These are phyloP conservation scores for Ptilorrhoa leucosticta DNA, from an alignment of 2,113 vertebrate genomes.

Conservation along the genomic window DNA sequence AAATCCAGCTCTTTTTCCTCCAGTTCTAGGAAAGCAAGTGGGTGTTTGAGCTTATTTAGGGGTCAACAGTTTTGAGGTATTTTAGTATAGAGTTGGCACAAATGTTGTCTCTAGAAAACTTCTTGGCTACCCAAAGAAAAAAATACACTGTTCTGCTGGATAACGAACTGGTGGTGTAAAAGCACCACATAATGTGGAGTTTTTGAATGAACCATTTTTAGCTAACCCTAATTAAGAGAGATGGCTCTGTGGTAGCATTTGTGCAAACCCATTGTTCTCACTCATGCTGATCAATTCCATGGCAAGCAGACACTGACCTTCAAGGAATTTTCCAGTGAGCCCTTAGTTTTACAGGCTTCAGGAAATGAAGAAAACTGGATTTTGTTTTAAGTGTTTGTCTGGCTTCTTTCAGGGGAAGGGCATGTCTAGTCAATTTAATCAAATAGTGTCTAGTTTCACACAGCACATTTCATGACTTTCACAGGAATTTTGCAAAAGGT, in stretches of 20 bases:
- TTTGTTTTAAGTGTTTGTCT: not conserved
- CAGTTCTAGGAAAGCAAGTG: not conserved
- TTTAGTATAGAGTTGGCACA: not conserved
- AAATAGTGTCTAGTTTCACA: not conserved
- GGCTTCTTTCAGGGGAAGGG: not conserved
- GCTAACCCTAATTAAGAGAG: not conserved
- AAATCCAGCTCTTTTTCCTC: not conserved
- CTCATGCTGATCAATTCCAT: not conserved
- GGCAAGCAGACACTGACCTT: not conserved
- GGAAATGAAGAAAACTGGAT: not conserved
- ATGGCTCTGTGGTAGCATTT: not conserved
- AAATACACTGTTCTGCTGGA: not conserved
- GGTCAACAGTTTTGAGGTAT: not conserved
- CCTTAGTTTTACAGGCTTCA: not conserved
- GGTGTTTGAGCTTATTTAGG: not conserved
- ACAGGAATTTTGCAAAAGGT: not conserved
- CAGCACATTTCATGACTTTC: not conserved
- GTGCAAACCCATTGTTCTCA: not conserved
- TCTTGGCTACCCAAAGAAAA: not conserved
- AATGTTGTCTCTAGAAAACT: not conserved
- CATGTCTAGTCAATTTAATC: not conserved
- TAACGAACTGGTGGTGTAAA: not conserved
- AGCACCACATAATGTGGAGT: not conserved
- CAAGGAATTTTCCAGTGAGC: not conserved
- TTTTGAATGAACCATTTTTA: not conserved